phyloP scores from a whole-genome alignment of 2,888 invertebrate genomes.

The Podabrus alpinus region DNA sequence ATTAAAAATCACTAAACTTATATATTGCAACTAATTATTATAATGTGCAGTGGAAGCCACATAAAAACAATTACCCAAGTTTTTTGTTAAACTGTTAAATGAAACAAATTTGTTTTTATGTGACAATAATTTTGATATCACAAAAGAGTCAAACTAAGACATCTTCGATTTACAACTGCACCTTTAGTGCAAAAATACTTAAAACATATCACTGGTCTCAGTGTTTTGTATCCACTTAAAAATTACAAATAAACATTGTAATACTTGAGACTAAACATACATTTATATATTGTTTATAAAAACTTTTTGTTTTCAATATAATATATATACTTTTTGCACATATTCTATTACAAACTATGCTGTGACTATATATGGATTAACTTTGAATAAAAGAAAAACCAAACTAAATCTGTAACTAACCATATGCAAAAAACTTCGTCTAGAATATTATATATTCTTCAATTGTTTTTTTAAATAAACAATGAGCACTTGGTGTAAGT shows the following conservation, averaged over 20 bases:
- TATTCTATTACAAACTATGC: constrained; percentile 32
- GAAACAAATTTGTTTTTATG: constrained; percentile 41
- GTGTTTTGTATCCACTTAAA: constrained; percentile 29
- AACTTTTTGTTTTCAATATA: constrained; percentile 25
- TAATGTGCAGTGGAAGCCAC: constrained; percentile 52
- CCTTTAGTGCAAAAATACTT: constrained; percentile 52
- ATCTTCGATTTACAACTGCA: constrained; percentile 46
- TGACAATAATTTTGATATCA: constrained; percentile 48
- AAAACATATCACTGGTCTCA: constrained; percentile 54
- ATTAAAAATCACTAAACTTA: constrained; percentile 51
- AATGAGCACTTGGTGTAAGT: neutral
- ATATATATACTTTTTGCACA: constrained; percentile 25
- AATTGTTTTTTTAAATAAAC: neutral
- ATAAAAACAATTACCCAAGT: constrained; percentile 43
- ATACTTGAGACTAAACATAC: constrained; percentile 32
- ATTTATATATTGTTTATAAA: constrained; percentile 32
- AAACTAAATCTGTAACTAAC: neutral
- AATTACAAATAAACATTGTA: constrained; percentile 28
- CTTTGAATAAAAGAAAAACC: neutral
- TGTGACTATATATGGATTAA: constrained; percentile 28
- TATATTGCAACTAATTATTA: constrained; percentile 50
- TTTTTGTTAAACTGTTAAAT: constrained; percentile 5
- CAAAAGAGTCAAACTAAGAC: constrained; percentile 48
- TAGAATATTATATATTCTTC: neutral
- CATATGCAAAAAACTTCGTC: neutral